These are phyloP conservation scores for Leuctra nigra DNA, from an alignment of 2,888 invertebrate genomes.

Conservation along the genomic window DNA sequence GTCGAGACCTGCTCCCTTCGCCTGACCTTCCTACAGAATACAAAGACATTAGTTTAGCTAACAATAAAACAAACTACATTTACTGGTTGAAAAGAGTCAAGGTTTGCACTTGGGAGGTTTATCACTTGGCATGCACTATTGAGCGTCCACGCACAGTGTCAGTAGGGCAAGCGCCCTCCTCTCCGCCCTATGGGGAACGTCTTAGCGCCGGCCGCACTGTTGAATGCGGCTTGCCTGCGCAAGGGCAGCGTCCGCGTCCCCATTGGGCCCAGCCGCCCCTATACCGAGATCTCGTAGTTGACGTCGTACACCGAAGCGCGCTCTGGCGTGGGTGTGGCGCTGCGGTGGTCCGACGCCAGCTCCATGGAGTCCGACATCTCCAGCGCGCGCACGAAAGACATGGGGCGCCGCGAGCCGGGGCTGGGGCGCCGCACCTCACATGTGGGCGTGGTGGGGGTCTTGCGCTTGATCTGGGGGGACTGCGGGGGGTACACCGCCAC, in stretches of 20 bases:
- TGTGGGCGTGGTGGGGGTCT: conserved; percentile 42
- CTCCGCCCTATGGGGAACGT: conserved; percentile 28
- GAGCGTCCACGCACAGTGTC: background rate
- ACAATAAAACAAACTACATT: no score
- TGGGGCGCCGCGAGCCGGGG: conserved; percentile 55
- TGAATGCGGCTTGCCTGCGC: conserved; percentile 22
- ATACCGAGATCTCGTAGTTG: conserved; percentile 94
- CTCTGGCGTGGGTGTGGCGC: conserved; percentile 63
- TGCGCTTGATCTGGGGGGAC: conserved; percentile 51
- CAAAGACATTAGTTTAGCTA: no score
- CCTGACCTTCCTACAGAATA: no score
- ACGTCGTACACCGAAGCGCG: conserved; percentile 88
- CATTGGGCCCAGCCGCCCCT: conserved; percentile 42
- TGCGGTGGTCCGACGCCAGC: conserved; percentile 49
- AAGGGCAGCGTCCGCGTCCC: conserved; percentile 28
- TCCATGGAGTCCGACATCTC: conserved; percentile 88
- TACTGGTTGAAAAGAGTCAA: no score
- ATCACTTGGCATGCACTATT: no score
- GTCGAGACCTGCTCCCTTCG: no score
- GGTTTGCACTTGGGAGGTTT: no score
- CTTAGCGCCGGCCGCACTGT: conserved; percentile 24
- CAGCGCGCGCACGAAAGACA: conserved; percentile 82
- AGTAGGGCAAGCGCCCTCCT: conserved; percentile 23
- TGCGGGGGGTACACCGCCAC: conserved; percentile 60
- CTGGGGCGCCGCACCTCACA: conserved; percentile 32